Conservation (phyloP, 2,797 vertebrate species). For the Melanotaenia pygmaea region DNA sequence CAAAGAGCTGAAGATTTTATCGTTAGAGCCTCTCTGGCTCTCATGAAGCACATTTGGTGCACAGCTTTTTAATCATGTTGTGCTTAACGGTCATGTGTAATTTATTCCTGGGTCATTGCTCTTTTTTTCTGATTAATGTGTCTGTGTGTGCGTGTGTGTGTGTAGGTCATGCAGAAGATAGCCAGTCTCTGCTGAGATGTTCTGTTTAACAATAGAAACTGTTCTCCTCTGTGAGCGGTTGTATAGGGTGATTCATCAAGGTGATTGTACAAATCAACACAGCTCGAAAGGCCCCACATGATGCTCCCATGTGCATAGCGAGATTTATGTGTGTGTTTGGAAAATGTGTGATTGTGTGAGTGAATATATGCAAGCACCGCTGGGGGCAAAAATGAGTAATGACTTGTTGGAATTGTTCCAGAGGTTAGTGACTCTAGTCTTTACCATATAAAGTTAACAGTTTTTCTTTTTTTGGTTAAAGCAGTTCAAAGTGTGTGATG, state of each 20-base stretch:
- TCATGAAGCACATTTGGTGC: slow-evolving; percentile 14
- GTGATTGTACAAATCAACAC: slow-evolving; percentile 71
- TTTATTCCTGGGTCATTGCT: slow-evolving; percentile 50
- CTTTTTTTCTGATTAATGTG: neutral
- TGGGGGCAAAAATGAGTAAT: slow-evolving; percentile 51
- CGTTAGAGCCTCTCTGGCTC: slow-evolving; percentile 29
- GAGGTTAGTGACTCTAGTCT: slow-evolving; percentile 18
- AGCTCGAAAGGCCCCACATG: slow-evolving; percentile 52
- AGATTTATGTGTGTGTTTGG: slow-evolving; percentile 59
- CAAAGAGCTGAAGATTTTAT: slow-evolving; percentile 36
- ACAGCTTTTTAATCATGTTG: slow-evolving; percentile 37
- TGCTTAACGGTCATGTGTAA: slow-evolving; percentile 55
- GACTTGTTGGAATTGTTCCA: slow-evolving; percentile 28
- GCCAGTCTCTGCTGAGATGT: slow-evolving; percentile 42
- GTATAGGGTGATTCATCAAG: slow-evolving; percentile 77
- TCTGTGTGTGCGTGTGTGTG: slow-evolving; percentile 49
- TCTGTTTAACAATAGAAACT: slow-evolving; percentile 63
- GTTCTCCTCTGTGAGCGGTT: slow-evolving; percentile 46
- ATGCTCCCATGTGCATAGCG: slow-evolving; percentile 56
- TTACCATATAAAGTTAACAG: neutral
- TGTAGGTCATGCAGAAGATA: slow-evolving; percentile 62
- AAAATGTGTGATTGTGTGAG: slow-evolving; percentile 49
- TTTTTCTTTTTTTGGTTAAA: slow-evolving; percentile 12
- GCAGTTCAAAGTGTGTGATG: neutral
- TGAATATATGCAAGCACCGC: slow-evolving; percentile 26